Evolutionary conservation across 2,113 vertebrate species (phyloP).

Genomic region (Hassar affinis): DNA sequence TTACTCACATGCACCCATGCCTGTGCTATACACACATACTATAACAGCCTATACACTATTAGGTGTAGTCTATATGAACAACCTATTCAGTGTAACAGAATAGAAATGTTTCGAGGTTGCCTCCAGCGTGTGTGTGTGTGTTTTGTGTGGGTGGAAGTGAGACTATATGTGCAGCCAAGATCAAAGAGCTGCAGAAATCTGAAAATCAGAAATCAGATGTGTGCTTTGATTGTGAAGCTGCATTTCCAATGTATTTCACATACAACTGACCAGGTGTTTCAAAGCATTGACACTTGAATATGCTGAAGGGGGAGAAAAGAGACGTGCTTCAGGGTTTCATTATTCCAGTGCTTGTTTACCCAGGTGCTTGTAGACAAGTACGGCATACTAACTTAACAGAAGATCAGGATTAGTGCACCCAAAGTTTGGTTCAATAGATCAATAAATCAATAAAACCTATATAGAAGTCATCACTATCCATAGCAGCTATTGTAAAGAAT

Average conservation of each 20-base stretch:
- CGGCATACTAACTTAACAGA: not conserved
- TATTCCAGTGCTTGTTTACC: conserved; percentile 5
- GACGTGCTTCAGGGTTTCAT: not conserved
- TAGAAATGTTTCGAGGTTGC: conserved; percentile 11
- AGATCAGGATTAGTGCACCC: not conserved
- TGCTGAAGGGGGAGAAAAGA: conserved; percentile 26
- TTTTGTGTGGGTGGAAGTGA: conserved; percentile 24
- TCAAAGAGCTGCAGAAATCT: conserved; percentile 45
- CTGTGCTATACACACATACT: conserved; percentile 34
- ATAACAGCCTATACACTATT: not conserved
- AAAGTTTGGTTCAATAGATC: not conserved
- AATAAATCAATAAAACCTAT: not conserved
- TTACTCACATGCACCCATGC: conserved; percentile 36
- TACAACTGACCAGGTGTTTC: conserved; percentile 23
- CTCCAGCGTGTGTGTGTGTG: conserved; percentile 24
- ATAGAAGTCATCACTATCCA: conserved; percentile 1
- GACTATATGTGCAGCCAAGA: conserved; percentile 43
- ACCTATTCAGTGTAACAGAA: conserved; percentile 2
- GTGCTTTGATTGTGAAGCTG: conserved; percentile 45
- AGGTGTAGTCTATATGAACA: conserved; percentile 11
- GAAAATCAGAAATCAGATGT: conserved; percentile 21
- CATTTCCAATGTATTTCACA: not conserved
- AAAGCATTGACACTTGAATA: conserved; percentile 30
- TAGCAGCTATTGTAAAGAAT: conserved; percentile 13
- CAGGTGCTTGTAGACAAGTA: not conserved